A percentile compares a stretch with the other conserved stretches of the same genome.
Evolutionary conservation across 2,113 vertebrate genomes (phyloP).

Genomic region (Okapia johnstoni): DNA sequence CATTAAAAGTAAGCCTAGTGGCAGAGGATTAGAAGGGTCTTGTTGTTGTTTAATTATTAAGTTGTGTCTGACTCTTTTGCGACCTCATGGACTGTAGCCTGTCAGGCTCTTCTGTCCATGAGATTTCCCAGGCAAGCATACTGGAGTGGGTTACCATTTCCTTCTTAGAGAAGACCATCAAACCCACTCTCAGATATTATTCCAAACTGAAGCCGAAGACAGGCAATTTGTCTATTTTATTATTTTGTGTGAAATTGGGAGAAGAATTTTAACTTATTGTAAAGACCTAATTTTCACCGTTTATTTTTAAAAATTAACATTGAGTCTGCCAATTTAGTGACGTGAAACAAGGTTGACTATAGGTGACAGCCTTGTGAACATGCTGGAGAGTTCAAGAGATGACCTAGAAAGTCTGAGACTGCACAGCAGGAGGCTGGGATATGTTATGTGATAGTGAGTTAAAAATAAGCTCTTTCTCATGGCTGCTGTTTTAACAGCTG

Average conservation of each 20-base stretch:
- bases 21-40: background rate
- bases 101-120: background rate
- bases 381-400: background rate
- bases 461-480: background rate
- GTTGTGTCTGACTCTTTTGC: background rate
- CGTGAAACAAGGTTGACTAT: background rate
- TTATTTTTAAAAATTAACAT: background rate
- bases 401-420: background rate
- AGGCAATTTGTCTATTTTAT: constrained; percentile 1
- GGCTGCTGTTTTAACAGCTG: background rate
- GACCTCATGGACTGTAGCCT: background rate
- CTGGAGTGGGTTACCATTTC: background rate
- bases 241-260: background rate
- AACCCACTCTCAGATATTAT: background rate
- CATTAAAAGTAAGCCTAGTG: background rate
- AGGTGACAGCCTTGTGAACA: background rate
- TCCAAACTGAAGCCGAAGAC: background rate
- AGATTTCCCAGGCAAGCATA: background rate
- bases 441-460: background rate
- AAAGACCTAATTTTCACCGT: background rate
- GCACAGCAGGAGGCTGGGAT: background rate
- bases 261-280: background rate
- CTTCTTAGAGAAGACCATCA: background rate
- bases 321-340: background rate
- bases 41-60: background rate